phyloP scores from a whole-genome alignment of 2,113 vertebrate genomes.

The Strix aluco region DNA sequence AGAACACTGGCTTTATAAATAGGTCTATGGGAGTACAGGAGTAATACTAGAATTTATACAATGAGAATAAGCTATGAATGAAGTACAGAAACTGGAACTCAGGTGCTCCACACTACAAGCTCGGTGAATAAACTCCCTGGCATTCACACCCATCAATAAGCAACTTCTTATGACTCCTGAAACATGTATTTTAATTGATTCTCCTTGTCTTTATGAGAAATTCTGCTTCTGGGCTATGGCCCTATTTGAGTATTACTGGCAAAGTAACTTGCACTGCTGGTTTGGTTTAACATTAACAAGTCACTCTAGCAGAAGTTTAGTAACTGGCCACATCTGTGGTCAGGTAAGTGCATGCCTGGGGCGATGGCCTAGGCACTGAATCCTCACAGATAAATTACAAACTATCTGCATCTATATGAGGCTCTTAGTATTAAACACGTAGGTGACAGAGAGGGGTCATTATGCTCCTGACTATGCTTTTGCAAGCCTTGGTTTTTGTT shows the following conservation, averaged over 20 bases:
- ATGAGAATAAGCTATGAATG: background rate
- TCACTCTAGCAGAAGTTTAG: background rate
- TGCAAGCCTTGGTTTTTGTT: background rate
- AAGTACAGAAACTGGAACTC: background rate
- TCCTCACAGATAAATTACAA: background rate
- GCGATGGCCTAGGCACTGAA: background rate
- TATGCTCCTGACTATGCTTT: background rate
- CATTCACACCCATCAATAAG: background rate
- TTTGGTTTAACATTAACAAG: background rate
- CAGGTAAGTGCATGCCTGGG: background rate
- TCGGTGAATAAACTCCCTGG: background rate
- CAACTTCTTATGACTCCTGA: background rate
- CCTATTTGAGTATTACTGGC: background rate
- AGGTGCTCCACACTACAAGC: background rate
- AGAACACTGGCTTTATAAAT: background rate
- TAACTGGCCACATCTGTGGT: background rate
- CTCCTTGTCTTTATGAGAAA: background rate
- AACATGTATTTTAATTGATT: background rate
- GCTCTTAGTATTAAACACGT: background rate
- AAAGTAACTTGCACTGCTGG: background rate
- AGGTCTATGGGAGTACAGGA: background rate
- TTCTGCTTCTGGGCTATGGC: background rate
- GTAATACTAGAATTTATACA: background rate
- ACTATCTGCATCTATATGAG: background rate
- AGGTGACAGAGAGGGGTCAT: background rate